Evolutionary conservation across 2,113 vertebrate genomes (phyloP), one percentile per base, ranked within the genome.

Genomic region (Odobenus rosmarus): DNA sequence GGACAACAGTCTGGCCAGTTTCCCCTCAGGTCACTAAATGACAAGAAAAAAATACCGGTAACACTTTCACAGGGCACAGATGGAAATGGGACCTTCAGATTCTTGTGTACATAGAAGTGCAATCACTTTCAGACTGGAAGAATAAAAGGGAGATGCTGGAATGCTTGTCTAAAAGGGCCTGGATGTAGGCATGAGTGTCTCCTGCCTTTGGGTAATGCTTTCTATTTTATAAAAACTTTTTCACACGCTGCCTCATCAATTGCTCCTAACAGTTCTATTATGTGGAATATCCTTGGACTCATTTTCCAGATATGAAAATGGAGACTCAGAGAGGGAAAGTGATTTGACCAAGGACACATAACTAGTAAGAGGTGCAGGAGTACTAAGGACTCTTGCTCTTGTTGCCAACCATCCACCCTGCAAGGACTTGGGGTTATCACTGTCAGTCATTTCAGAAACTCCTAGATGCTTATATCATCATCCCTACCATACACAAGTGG

Each of bases 1-100:
- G n/a, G 93, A 96, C 77, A 97, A 85, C 91, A 97, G 96, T 97
- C 89, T 98, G 97, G 92, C 46, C 64, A 64, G 42, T 95, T 98
- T 96, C 81, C 95, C 96, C 92, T 97, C 88, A 79, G 94, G 90
- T 97, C 57, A 36, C 39, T 61, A 97, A 96, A 95, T 85, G 77
- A 92, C 93, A 96, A 97, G 87, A 53, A 94, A 36, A 92, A 94
- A 94, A 95, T 95, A 33, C 31, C 71, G 15, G 16, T 67, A 93
- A 93, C 16, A 28, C 94, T 97, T 97, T 89, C 51, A 69, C 6
- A 69, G 74, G 62, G 23, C 46, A 96, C 31, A 77, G 55, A 79
- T 89, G 28, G 59, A 93, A 95, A 95, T 42, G 3, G 26, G 59
- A 24, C 49, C 31, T 93, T 90, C 14, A 42, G 2, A 91, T 57